Evolutionary conservation across 2,797 vertebrate genomes (phyloP), one percentile per base, ranked within the genome.

Genomic region (Pogoniulus pusillus): DNA sequence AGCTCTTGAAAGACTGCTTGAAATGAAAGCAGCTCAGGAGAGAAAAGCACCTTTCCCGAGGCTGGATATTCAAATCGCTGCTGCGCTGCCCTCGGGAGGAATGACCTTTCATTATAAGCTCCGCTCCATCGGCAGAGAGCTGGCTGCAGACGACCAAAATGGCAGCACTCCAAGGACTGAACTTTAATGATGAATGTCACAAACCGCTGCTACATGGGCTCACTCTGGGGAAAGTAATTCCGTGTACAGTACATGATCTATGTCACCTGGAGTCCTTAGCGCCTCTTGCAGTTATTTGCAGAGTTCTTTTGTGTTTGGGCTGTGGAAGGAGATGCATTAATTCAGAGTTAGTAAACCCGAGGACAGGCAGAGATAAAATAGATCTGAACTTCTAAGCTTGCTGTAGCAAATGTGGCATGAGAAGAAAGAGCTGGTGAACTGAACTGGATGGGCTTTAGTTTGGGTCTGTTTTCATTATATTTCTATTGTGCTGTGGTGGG

Each of bases 221-320:
- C n/a, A 5, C 80, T 87, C 70, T 41, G 37, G 90, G 82, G 72
- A 92, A 76, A 34, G 71, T 71, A 82, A 53, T 88, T 72, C 84
- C 87, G 86, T 77, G 91, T 89, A 57, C 72, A 47, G 68, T 72
- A 54, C 12, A 41, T 85, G 75, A 93, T 95, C 93, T 80, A 2
- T 89, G 76, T 90, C 75, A 90, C 85, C 77, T 58, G 16, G 45
- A 74, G 81, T 47, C 79, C 87, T 82, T 88, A 54, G 49, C 17
- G 2, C 84, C 91, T 83, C 75, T 75, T 93, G 92, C 86, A 47
- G 74, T 49, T 88, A 35, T 91, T 94, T 85, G 66, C 83, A 72
- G 77, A 78, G 29, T 68, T 78, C 66, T 80, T 89, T 74, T 1
- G 0, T 82, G 71, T 91, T 88, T 79, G 77, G 32, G 34, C 76